Evolutionary conservation across 2,888 invertebrate genomes (phyloP).

Genomic region (Chaitophorus viminalis): DNA sequence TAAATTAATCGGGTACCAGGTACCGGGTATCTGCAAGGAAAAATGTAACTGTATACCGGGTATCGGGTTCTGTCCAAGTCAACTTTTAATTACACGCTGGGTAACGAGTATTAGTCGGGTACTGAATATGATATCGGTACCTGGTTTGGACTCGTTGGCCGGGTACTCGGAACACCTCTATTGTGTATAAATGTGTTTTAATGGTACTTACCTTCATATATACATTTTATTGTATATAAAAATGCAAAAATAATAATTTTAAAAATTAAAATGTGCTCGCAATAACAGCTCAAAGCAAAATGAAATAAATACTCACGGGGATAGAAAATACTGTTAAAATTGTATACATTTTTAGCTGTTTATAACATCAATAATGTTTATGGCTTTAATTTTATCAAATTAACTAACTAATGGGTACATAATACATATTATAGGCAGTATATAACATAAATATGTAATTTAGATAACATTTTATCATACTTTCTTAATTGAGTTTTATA

Average conservation of each 20-base stretch:
- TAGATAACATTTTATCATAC: too few species aligned
- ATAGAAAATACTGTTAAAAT: not conserved
- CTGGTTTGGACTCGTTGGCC: too few species aligned
- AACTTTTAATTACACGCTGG: not conserved
- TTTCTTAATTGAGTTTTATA: too few species aligned
- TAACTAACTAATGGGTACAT: too few species aligned
- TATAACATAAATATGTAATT: too few species aligned
- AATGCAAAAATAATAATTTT: not conserved
- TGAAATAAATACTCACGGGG: not conserved
- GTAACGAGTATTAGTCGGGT: not conserved
- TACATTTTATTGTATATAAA: not conserved
- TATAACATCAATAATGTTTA: too few species aligned
- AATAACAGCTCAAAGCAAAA: not conserved
- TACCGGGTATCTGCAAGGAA: not conserved
- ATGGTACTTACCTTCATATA: not conserved
- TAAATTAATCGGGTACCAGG: not conserved
- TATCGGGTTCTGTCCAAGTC: not conserved
- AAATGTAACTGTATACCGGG: not conserved
- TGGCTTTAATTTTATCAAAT: too few species aligned
- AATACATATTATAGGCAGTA: too few species aligned
- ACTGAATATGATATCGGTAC: not conserved
- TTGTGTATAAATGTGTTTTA: not conserved
- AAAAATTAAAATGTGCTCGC: conserved; percentile 4
- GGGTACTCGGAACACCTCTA: too few species aligned
- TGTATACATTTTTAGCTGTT: too few species aligned